These are phyloP conservation scores for Auanema freiburgensis DNA, from an alignment of 2,888 invertebrate genomes.

Conservation along the genomic window DNA sequence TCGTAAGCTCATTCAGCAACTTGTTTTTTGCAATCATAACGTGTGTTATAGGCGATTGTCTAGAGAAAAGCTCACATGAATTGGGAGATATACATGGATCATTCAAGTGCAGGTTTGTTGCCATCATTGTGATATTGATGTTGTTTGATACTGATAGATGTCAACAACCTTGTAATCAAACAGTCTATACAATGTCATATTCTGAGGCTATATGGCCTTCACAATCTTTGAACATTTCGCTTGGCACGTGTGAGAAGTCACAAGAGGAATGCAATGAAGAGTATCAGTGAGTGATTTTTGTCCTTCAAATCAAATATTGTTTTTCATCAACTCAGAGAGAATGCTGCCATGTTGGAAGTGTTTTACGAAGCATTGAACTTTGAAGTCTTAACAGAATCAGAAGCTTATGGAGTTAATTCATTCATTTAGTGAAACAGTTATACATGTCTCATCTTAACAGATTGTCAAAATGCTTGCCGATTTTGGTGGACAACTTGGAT, in stretches of 20 bases:
- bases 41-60: slow-evolving; percentile 49
- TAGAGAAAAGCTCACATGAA: slow-evolving; percentile 54
- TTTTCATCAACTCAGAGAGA: slow-evolving; percentile 57
- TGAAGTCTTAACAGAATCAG: slow-evolving; percentile 55
- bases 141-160: slow-evolving; percentile 32
- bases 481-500: slow-evolving; percentile 59
- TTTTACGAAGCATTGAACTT: slow-evolving; percentile 61
- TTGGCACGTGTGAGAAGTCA: slow-evolving; percentile 47
- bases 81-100: slow-evolving; percentile 50
- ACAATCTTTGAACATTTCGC: slow-evolving; percentile 51
- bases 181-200: slow-evolving; percentile 54
- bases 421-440: not conserved
- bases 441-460: slow-evolving; percentile 25
- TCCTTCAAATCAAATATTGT: not conserved
- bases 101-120: slow-evolving; percentile 40
- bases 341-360: slow-evolving; percentile 62
- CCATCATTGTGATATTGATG: not conserved
- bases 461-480: slow-evolving; percentile 62
- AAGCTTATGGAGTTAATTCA: slow-evolving; percentile 55
- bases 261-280: slow-evolving; percentile 57
- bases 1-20: slow-evolving; percentile 20
- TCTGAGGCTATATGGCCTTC: slow-evolving; percentile 63
- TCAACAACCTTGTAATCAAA: slow-evolving; percentile 60
- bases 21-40: not conserved
- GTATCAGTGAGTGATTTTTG: slow-evolving; percentile 41